A percentile compares a stretch with the other conserved stretches of the same genome.
phyloP scores from a whole-genome alignment of 35 echinoderm and acorn worm genomes.

The Heliocidaris erythrogramma region DNA sequence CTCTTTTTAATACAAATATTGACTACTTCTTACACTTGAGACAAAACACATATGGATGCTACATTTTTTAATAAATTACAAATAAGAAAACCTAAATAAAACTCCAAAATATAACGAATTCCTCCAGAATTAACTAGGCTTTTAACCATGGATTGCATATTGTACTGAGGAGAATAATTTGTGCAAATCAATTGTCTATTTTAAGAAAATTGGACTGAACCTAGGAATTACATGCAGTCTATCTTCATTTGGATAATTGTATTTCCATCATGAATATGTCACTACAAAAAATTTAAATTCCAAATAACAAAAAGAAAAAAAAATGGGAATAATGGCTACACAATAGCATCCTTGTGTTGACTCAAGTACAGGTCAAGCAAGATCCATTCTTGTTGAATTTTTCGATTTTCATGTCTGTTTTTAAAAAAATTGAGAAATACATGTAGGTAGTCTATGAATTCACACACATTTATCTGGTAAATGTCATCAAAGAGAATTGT shows the following conservation, averaged over 20 bases:
- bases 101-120: not conserved
- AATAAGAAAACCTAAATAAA: not conserved
- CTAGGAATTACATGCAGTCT: no score
- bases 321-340: not conserved
- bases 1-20: not conserved
- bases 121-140: not conserved
- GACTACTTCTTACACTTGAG: not conserved
- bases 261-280: not conserved
- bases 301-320: not conserved
- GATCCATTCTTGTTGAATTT: not conserved
- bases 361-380: not conserved
- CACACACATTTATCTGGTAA: not conserved
- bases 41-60: not conserved
- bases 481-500: not conserved
- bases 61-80: not conserved
- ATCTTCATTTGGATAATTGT: not conserved
- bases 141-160: not conserved
- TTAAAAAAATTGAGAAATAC: slow-evolving; percentile 3
- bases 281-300: not conserved
- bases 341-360: not conserved
- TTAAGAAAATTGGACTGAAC: no score
- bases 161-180: not conserved
- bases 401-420: not conserved
- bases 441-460: slow-evolving; percentile 17
- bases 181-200: not conserved